These are phyloP conservation scores for Craniophora ligustri DNA, from an alignment of 2,888 invertebrate species.

Conservation along the genomic window DNA sequence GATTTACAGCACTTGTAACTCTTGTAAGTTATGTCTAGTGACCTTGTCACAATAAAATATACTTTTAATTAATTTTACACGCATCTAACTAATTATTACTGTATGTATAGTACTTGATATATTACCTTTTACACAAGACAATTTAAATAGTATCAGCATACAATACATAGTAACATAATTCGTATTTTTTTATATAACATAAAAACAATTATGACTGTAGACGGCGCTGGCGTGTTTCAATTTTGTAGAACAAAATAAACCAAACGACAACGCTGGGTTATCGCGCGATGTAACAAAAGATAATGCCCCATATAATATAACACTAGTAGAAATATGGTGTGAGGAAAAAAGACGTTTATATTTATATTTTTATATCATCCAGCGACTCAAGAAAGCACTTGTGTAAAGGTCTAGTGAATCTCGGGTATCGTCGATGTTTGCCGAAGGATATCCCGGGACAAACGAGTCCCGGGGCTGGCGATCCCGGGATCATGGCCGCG, in stretches of 20 bases:
- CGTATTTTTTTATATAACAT: conserved; percentile 42
- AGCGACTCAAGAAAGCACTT: conserved; percentile 79
- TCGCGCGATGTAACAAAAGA: conserved; percentile 67
- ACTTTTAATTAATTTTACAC: too few relatives aligned
- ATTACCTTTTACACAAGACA: too few relatives aligned
- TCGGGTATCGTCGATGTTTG: conserved; percentile 85
- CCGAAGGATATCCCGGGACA: conserved; percentile 85
- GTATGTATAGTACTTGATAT: too few relatives aligned
- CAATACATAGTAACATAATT: too few relatives aligned
- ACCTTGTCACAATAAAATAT: too few relatives aligned
- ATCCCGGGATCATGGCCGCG: conserved; percentile 80
- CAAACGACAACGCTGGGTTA: conserved; percentile 53
- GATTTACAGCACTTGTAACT: too few relatives aligned
- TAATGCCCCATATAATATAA: conserved; percentile 58
- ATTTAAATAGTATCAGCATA: too few relatives aligned
- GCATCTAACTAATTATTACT: too few relatives aligned
- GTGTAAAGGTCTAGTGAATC: conserved; percentile 85
- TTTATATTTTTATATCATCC: conserved; percentile 78
- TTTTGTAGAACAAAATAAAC: conserved; percentile 43
- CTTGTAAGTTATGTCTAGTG: too few relatives aligned
- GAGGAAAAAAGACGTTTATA: conserved; percentile 67
- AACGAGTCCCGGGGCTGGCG: conserved; percentile 78
- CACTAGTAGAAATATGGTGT: conserved; percentile 46
- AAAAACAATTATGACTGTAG: conserved; percentile 42
- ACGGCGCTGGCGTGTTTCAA: too few relatives aligned